These are phyloP conservation scores for Xestobium rufovillosum DNA, from an alignment of 2,888 invertebrate species.

Conservation along the genomic window DNA sequence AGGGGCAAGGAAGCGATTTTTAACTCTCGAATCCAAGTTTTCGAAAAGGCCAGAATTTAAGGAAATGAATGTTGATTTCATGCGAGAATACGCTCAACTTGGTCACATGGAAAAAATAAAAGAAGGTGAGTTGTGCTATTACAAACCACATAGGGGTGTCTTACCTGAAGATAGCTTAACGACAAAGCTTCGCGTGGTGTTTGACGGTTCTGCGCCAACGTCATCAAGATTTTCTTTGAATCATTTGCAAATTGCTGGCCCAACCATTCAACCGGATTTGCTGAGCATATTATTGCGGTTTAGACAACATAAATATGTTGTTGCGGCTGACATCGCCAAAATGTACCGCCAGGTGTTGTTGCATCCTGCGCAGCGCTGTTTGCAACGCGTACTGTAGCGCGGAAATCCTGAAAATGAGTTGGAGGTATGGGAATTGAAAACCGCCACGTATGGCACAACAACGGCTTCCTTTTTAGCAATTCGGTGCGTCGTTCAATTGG, in stretches of 20 bases:
- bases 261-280: conserved; percentile 7
- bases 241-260: too few species aligned
- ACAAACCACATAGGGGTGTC: too few species aligned
- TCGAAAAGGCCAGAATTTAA: conserved; percentile 9
- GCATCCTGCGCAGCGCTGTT: too few species aligned
- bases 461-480: conserved; percentile 11
- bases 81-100: conserved; percentile 20
- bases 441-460: conserved; percentile 11
- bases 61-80: conserved; percentile 19
- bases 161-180: too few species aligned
- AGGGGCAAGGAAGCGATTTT: conserved; percentile 20
- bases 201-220: too few species aligned
- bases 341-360: conserved; percentile 6
- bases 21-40: conserved; percentile 20
- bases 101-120: conserved; percentile 23
- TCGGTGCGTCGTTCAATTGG: too few species aligned
- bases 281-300: conserved; percentile 3
- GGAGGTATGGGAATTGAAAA: too few species aligned
- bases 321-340: conserved; percentile 8
- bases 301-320: conserved; percentile 5
- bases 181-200: too few species aligned
- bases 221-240: too few species aligned
- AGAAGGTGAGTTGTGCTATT: too few species aligned
- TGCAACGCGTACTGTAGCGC: too few species aligned
- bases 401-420: too few species aligned